Conservation (phyloP, 1,140 invertebrate species). For the Yoshiicerus persimilis region DNA sequence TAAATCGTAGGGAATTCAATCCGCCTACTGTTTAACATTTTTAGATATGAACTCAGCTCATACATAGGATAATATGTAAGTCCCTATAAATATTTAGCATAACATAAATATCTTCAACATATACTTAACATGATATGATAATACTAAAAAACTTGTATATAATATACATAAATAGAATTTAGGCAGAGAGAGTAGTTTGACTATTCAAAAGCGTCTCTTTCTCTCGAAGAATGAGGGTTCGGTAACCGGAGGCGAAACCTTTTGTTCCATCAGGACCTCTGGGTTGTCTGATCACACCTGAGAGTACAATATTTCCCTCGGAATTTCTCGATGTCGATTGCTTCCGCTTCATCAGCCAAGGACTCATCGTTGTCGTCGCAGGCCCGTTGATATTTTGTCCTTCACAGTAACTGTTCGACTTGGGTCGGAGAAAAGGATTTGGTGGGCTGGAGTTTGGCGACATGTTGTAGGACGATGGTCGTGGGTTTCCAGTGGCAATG, state of each 20-base stretch:
- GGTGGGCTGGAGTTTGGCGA: slow-evolving; percentile 36
- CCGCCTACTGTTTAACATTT: background rate
- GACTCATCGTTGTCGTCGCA: slow-evolving; percentile 52
- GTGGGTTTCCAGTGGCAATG: background rate
- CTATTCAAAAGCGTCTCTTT: background rate
- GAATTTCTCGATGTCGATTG: slow-evolving; percentile 51
- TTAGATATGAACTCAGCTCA: background rate
- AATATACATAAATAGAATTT: background rate
- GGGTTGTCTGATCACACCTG: slow-evolving; percentile 42
- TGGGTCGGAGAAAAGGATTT: slow-evolving; percentile 33
- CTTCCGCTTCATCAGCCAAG: slow-evolving; percentile 59
- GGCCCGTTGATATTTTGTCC: slow-evolving; percentile 27
- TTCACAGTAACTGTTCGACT: slow-evolving; percentile 50
- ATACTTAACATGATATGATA: background rate
- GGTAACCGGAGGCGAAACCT: slow-evolving; percentile 36
- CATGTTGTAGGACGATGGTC: slow-evolving; percentile 28
- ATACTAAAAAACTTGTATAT: slow-evolving; percentile 6
- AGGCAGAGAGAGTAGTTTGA: slow-evolving; percentile 3
- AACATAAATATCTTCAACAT: background rate
- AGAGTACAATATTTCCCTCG: slow-evolving; percentile 31
- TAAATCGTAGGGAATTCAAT: background rate
- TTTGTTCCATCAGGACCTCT: slow-evolving; percentile 45
- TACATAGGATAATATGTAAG: background rate
- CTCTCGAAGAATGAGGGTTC: background rate
- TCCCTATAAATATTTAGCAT: slow-evolving; percentile 8